Evolutionary conservation across 2,888 invertebrate species (phyloP).

Genomic region (Copidosoma aretas): DNA sequence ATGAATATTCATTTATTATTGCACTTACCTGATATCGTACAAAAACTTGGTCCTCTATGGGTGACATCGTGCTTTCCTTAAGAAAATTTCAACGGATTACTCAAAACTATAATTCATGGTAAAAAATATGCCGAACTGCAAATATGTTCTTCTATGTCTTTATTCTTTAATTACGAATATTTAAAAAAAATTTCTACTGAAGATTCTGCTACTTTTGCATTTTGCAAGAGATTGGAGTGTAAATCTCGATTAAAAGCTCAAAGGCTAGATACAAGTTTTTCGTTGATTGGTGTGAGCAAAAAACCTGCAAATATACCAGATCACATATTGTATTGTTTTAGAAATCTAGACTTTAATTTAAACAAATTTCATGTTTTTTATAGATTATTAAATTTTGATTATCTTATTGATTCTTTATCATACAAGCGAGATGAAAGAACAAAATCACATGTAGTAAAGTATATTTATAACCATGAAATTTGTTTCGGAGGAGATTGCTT

Average conservation of each 20-base stretch:
- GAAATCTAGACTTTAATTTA: background rate
- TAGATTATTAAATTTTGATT: constrained; percentile 7
- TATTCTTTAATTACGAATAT: constrained; percentile 11
- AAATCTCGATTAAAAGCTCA: background rate
- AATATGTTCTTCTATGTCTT: constrained; percentile 12
- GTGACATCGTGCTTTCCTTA: constrained; percentile 41
- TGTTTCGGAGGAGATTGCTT: no score
- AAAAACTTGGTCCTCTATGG: constrained; percentile 40
- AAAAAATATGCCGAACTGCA: constrained; percentile 21
- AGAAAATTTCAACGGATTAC: constrained; percentile 42
- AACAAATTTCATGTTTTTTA: constrained; percentile 8
- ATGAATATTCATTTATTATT: constrained; percentile 43
- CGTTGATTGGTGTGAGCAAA: background rate
- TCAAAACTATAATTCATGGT: constrained; percentile 40
- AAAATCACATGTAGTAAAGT: no score
- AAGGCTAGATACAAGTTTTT: background rate
- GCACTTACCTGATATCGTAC: constrained; percentile 42
- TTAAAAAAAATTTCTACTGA: background rate
- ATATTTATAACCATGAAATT: no score
- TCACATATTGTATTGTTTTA: background rate
- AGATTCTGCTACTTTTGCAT: background rate
- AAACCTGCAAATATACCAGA: background rate
- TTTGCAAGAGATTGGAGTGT: constrained; percentile 8
- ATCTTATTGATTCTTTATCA: constrained; percentile 13
- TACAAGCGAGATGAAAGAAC: background rate